A percentile compares a stretch with the other conserved stretches of the same genome.
phyloP scores from a whole-genome alignment of 2,113 vertebrate genomes.

The Pardalotus punctatus region DNA sequence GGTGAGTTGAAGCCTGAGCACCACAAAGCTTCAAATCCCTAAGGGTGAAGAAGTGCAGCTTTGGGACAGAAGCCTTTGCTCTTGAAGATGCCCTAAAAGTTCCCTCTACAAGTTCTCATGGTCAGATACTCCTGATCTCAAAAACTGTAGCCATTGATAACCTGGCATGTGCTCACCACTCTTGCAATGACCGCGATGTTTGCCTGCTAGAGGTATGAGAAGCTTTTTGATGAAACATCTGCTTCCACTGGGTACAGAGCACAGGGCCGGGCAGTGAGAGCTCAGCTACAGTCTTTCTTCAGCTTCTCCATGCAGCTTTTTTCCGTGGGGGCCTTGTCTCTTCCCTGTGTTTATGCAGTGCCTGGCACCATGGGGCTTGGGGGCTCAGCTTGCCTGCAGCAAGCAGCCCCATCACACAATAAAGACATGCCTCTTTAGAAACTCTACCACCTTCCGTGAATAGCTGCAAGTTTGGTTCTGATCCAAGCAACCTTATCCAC shows the following conservation, averaged over 20 bases:
- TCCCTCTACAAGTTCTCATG: neutral
- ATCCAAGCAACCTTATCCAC: constrained; percentile 62
- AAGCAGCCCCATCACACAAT: neutral
- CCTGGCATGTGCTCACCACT: neutral
- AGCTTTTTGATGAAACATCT: neutral
- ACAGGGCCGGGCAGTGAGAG: neutral
- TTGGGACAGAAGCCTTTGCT: neutral
- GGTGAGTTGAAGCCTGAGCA: neutral
- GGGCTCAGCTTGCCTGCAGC: neutral
- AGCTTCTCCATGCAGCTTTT: neutral
- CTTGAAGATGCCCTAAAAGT: neutral
- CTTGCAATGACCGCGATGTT: neutral
- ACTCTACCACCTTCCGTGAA: constrained; percentile 16
- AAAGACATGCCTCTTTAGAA: neutral
- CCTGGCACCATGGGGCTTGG: neutral
- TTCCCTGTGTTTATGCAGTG: neutral
- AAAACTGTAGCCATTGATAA: neutral
- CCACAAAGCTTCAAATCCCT: accelerated
- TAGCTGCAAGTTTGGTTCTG: constrained; percentile 28
- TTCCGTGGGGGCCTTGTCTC: neutral
- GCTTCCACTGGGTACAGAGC: neutral
- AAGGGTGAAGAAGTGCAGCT: neutral
- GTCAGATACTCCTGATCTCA: neutral
- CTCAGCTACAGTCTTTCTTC: neutral
- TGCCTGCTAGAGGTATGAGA: neutral